Conservation (phyloP, 2,797 vertebrate species). For the Todus mexicanus region DNA sequence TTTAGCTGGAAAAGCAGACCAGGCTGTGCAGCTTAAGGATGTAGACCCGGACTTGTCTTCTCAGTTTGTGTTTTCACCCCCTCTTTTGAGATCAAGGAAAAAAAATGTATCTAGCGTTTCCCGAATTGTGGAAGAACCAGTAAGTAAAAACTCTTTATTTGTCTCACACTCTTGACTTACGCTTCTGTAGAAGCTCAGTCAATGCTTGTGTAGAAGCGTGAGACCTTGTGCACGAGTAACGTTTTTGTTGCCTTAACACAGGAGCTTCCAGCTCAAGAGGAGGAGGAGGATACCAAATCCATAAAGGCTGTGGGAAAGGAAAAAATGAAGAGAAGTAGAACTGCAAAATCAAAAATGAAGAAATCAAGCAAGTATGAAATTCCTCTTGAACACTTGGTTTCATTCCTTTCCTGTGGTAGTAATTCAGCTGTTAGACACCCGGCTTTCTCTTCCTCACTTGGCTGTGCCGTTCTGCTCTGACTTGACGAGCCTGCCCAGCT, state of each 20-base stretch:
- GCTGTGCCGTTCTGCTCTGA: neutral
- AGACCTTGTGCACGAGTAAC: neutral
- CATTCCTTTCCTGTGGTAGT: neutral
- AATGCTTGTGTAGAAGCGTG: neutral
- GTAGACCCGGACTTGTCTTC: conserved; percentile 68
- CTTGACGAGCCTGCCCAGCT: neutral
- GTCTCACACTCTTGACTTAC: neutral
- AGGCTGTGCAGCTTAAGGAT: conserved; percentile 66
- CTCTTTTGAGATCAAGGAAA: conserved; percentile 79
- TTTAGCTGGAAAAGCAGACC: conserved; percentile 75
- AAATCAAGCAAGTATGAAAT: conserved; percentile 77
- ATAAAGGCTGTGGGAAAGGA: conserved; percentile 29
- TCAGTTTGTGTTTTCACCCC: conserved; percentile 75
- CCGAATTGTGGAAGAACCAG: conserved; percentile 48
- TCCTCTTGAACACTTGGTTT: neutral
- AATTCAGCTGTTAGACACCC: neutral
- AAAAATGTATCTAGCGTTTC: conserved; percentile 54
- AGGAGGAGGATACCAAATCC: conserved; percentile 55
- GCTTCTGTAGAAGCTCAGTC: too few species aligned
- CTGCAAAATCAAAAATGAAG: conserved; percentile 72
- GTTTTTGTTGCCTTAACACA: conserved; percentile 40
- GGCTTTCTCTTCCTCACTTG: neutral
- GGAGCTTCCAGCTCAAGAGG: conserved; percentile 70
- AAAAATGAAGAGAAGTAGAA: conserved; percentile 55
- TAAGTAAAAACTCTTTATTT: conserved; percentile 44